Conservation (phyloP, 1,140 invertebrate genomes). For the Drosophila chauvacae region DNA sequence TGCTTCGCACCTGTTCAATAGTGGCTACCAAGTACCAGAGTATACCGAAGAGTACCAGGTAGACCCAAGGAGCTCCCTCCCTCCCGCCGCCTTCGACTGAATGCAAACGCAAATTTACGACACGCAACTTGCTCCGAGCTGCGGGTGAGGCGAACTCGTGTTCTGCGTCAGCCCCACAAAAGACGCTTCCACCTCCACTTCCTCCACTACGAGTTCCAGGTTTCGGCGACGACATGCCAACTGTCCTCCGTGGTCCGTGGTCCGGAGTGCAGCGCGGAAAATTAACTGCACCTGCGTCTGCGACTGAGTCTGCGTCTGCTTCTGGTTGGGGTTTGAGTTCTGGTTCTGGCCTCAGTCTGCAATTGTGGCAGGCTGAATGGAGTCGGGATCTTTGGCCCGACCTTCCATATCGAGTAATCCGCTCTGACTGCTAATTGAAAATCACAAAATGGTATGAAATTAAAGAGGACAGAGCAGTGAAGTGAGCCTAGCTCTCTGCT, state of each 20-base stretch:
- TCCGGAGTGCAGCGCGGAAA: conserved; percentile 43
- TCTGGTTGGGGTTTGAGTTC: background rate
- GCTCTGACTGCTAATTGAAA: conserved; percentile 41
- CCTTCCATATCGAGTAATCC: conserved; percentile 29
- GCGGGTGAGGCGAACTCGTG: conserved; percentile 72
- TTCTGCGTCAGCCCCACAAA: conserved; percentile 50
- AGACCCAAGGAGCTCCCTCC: conserved; percentile 35
- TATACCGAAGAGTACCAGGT: conserved; percentile 24
- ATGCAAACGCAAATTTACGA: conserved; percentile 68
- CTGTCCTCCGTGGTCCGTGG: conserved; percentile 56
- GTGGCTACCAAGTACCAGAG: conserved; percentile 24
- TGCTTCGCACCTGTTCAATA: conserved; percentile 69
- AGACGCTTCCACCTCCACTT: conserved; percentile 38
- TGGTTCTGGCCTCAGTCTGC: conserved; percentile 12
- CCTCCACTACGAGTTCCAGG: background rate
- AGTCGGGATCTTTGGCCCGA: conserved; percentile 32
- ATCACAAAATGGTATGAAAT: conserved; percentile 18
- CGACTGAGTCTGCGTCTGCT: conserved; percentile 25
- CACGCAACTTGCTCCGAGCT: conserved; percentile 66
- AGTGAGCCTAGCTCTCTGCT: background rate
- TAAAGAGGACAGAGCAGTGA: background rate
- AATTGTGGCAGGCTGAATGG: conserved; percentile 33
- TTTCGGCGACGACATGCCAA: conserved; percentile 55
- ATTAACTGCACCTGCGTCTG: conserved; percentile 69
- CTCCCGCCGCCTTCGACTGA: conserved; percentile 8